Conservation (phyloP, 2,888 invertebrate genomes). For the Dimorphilus gyrociliatus region DNA sequence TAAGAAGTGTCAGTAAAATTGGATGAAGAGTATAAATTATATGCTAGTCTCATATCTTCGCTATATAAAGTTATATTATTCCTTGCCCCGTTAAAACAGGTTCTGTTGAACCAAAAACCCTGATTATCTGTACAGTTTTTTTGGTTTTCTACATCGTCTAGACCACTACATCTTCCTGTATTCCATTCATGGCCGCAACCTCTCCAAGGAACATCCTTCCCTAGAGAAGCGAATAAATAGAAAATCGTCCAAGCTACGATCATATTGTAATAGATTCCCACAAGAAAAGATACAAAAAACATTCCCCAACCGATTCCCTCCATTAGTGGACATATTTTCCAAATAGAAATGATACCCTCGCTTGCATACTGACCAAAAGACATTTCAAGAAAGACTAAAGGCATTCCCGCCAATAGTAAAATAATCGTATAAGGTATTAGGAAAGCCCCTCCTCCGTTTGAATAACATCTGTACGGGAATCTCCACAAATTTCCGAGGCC, state of each 20-base stretch:
- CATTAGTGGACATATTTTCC: conserved; percentile 12
- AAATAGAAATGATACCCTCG: conserved; percentile 26
- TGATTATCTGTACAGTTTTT: conserved; percentile 33
- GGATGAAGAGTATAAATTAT: too few relatives aligned
- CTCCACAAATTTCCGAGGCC: too few relatives aligned
- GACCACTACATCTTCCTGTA: too few relatives aligned
- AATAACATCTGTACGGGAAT: too few relatives aligned
- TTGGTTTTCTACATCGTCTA: too few relatives aligned
- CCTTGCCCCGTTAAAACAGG: conserved; percentile 21
- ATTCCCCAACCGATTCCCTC: conserved; percentile 42
- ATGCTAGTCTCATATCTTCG: too few relatives aligned
- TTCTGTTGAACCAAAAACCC: conserved; percentile 32
- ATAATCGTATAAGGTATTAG: conserved; percentile 34
- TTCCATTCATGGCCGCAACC: conserved; percentile 36
- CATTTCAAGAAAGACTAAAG: conserved; percentile 34
- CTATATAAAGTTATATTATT: conserved; percentile 11
- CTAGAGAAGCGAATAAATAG: conserved; percentile 41
- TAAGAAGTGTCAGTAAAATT: too few relatives aligned
- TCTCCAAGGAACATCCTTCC: conserved; percentile 37
- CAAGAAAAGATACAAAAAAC: conserved; percentile 41
- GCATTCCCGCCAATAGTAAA: conserved; percentile 31
- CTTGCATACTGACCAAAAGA: conserved; percentile 33
- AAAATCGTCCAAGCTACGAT: conserved; percentile 43
- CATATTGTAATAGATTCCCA: conserved; percentile 44
- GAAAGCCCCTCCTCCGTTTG: too few relatives aligned